Base-by-base conservation (phyloP, 2,888 invertebrate genomes). In the Epistrophe grossulariae region DNA sequence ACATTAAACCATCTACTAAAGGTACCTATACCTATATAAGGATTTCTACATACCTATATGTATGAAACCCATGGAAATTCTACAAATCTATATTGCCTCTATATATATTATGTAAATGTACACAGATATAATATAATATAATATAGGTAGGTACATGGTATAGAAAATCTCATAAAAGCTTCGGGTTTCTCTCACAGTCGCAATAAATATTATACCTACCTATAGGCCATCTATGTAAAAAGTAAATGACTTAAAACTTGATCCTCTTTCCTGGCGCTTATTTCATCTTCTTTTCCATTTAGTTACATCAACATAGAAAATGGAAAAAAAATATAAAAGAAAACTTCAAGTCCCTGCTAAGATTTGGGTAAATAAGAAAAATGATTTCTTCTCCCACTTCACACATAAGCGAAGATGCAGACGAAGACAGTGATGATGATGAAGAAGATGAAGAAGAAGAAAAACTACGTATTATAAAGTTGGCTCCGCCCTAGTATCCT, bases 181-280 rank as follows among this genome's bases (percentile, higher is more conserved):
- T 28, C 9, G 35, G 35, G 35, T 7, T 7, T 35, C 35, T 35
- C 35, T 35, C 8, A 9, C 28, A 24, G 24, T 55, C 8, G 28
- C 8, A 55, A 55, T 31, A 55, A 8, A 28, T 55, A 55, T 19
- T 19, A 38, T 24, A 24, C 40, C 40, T 70, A 52, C 17, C 10
- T 28, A 55, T 28, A 55, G 4, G 8, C 55, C 55, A 15, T 68
- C 72, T 48, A 82, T 82, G 76, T 87, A 83, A 83, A 83, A 87
- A 83, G 87, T 87, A 87, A 87, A 83, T 87, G 83, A 76, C 83
- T 87, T 87, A 87, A 87, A 83, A 87, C 87, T 74, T 87, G 87
- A 87, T 87, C 87, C 87, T 87, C 87, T 87, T 87, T 87, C 83
- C 50, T 79, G 71, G 82, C 79, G 87, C 87, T 87, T 83, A 87